These are phyloP conservation scores for Anseranas semipalmata DNA, from an alignment of 2,113 vertebrate genomes.

Conservation along the genomic window DNA sequence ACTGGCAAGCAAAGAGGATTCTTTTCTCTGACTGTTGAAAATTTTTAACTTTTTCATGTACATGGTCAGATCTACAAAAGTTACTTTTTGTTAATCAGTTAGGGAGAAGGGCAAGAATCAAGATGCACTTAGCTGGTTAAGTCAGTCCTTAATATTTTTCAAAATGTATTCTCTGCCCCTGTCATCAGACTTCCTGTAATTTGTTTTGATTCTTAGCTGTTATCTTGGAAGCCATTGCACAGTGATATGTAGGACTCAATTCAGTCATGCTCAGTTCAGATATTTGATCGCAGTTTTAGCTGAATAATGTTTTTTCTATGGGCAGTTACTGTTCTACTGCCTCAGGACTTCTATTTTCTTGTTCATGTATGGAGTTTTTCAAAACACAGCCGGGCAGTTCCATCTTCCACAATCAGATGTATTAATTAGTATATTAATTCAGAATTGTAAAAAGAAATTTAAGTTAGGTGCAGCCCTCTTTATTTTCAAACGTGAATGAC, in stretches of 20 bases:
- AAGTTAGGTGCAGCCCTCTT: not conserved
- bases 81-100: not conserved
- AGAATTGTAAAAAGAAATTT: not conserved
- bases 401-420: not conserved
- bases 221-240: not conserved
- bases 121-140: not conserved
- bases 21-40: not conserved
- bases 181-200: not conserved
- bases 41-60: not conserved
- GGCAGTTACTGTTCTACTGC: not conserved
- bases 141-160: not conserved
- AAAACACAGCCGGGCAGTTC: not conserved
- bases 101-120: not conserved
- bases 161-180: not conserved
- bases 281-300: not conserved
- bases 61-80: not conserved
- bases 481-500: not conserved
- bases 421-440: not conserved
- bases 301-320: not conserved
- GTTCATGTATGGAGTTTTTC: not conserved
- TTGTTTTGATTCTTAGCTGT: not conserved
- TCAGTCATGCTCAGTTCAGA: not conserved
- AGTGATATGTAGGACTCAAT: not conserved
- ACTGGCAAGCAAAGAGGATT: not conserved
- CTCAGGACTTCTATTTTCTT: not conserved